phyloP scores from a whole-genome alignment of 2,888 invertebrate species.

The Ornithoptera priamus region DNA sequence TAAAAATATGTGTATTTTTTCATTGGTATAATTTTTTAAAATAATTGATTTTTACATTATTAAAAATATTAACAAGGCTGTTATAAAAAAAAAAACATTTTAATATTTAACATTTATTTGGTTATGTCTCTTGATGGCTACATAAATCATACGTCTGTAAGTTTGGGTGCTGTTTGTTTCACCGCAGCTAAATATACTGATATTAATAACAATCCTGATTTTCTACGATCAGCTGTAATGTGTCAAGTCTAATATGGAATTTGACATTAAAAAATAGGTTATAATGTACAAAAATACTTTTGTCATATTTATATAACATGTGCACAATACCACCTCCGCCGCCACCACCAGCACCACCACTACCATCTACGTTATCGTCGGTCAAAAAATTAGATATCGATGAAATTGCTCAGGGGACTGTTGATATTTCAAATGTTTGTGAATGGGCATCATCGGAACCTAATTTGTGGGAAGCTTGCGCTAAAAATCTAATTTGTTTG shows the following conservation, averaged over 20 bases:
- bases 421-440: conserved; percentile 60
- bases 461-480: conserved; percentile 80
- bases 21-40: too few relatives aligned
- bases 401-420: conserved; percentile 33
- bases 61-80: too few relatives aligned
- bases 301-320: conserved; percentile 44
- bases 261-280: conserved; percentile 17
- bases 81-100: too few relatives aligned
- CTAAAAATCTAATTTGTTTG: conserved; percentile 75
- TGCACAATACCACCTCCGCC: conserved; percentile 58
- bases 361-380: conserved; percentile 31
- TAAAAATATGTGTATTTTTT: too few relatives aligned
- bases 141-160: too few relatives aligned
- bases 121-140: too few relatives aligned
- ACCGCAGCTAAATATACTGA: too few relatives aligned
- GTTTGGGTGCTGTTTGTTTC: too few relatives aligned
- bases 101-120: too few relatives aligned
- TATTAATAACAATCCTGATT: background rate
- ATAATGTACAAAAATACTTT: conserved; percentile 19
- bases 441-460: conserved; percentile 80
- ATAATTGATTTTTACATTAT: too few relatives aligned
- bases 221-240: conserved; percentile 7
- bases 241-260: background rate
- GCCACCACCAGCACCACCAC: conserved; percentile 51
- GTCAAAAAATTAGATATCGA: conserved; percentile 32